Base-by-base conservation (phyloP, 2,797 vertebrate genomes). In the Enteromius unitaeniatus region DNA sequence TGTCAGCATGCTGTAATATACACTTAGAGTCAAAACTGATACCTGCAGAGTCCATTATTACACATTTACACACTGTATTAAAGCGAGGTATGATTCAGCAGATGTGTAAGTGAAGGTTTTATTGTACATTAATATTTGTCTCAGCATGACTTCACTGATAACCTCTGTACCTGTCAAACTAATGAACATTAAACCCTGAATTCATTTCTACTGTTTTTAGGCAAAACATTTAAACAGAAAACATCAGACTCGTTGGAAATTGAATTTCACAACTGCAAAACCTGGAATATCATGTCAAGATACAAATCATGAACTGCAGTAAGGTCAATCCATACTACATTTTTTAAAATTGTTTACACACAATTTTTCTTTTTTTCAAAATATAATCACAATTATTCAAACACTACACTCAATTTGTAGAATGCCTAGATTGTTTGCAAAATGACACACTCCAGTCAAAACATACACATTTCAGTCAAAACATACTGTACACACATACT, bases 151-250 rank as follows among this genome's bases (percentile, higher is more conserved):
- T 72, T 21, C 23, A 45, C 40, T 19, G n/a, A 37, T 51, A n/a
- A 65, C 11, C 49, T 31, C 9, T 62, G 51, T 42, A 77, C 49
- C 76, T 64, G n/a, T 78, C 75, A 78, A 77, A 64, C 40, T 13
- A 19, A 47, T 19, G n/a, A 17, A 13, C 58, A 64, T 31, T 47
- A 78, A 78, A 76, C 14, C 9, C 55, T 83, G 31, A 78, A 84
- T 81, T 73, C 19, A 17, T 64, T 5, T 62, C 17, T 62, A 28
- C 23, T 21, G 31, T 62, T 62, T 77, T 23, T 62, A 17, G 37
- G 55, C 13, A 6, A 62, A 77, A 21, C 64, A 67, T 4, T 67
- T 26, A 21, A 49, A 34, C 34, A 75, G n/a, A 75, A 19, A 37
- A n/a, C 1, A 7, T 8, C 17, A 67, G 64, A 21, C 34, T 67